Evolutionary conservation across 2,888 invertebrate species (phyloP), one percentile per base, ranked within the genome.

Genomic region (Hypsopygia costalis): DNA sequence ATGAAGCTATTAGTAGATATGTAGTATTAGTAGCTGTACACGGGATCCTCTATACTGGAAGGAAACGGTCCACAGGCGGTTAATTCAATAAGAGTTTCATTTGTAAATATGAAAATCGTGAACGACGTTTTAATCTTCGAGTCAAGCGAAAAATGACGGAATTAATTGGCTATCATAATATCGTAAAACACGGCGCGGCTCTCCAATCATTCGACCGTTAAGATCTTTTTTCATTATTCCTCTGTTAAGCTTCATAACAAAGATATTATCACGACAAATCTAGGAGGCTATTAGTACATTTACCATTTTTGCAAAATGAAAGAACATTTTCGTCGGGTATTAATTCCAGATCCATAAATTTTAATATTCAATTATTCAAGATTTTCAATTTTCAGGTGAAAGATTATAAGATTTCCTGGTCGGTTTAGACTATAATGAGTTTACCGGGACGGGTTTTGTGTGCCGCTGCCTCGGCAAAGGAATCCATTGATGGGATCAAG

Each of bases 361-460:
- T 72, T 62, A 74, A 78, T 78, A 80, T 81, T 82, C 76, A 77
- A 75, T 81, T 81, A 82, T 79, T 77, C 77, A 69, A 75, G 74
- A 81, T 78, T 85, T 82, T 78, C 76, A 79, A 82, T 85, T 81
- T 81, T 66, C 74, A 70, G 69, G 66, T 67, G 65, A 64, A 72
- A 77, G 77, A 80, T 83, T 82, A 85, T 82, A 76, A 78, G 81
- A 81, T 82, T 77, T 78, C 78, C 74, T 70, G 73, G 75, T 70
- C 64, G 77, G 78, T 77, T 81, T 76, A 69, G 72, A 69, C 69
- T 76, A 75, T 86, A 86, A 86, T 86, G 81, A 86, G 79, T 83
- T 81, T 77, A 73, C 65, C 54, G 71, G 62, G 69, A 78, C 67
- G 68, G 69, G 73, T 62, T 73, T 61, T 62, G 58, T 54, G 53